Percentiles rank a stretch among this genome's conserved stretches.
phyloP scores from a whole-genome alignment of 2,888 invertebrate genomes.

The Agrenia bidenticulata region DNA sequence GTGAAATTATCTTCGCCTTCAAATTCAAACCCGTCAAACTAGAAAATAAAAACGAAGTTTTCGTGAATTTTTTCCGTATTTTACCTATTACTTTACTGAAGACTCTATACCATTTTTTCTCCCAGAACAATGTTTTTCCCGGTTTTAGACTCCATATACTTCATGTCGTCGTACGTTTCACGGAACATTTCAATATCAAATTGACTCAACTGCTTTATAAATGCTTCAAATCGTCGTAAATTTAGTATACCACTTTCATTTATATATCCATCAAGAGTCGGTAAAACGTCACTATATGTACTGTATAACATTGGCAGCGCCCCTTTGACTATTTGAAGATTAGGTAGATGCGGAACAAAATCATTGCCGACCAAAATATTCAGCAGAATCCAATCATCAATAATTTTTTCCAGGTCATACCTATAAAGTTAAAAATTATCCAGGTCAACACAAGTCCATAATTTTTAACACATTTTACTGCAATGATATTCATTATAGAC shows the following conservation, averaged over 20 bases:
- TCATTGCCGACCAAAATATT: slow-evolving; percentile 97
- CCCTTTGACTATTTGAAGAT: slow-evolving; percentile 88
- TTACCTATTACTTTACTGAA: no score
- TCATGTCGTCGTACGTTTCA: slow-evolving; percentile 75
- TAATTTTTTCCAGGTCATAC: slow-evolving; percentile 84
- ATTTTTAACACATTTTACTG: no score
- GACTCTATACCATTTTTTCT: slow-evolving; percentile 49
- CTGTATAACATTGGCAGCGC: slow-evolving; percentile 83
- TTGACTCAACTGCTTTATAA: slow-evolving; percentile 72
- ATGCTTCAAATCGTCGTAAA: slow-evolving; percentile 76
- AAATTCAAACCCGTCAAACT: slow-evolving; percentile 49
- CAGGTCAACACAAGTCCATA: neutral
- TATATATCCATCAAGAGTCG: slow-evolving; percentile 85
- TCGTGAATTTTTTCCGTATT: neutral
- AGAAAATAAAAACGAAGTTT: slow-evolving; percentile 18
- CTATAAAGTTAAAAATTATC: slow-evolving; percentile 20
- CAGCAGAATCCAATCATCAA: slow-evolving; percentile 97
- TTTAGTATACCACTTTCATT: slow-evolving; percentile 86
- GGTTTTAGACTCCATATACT: slow-evolving; percentile 79
- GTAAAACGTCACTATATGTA: slow-evolving; percentile 83
- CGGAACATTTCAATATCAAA: slow-evolving; percentile 75
- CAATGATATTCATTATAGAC: no score
- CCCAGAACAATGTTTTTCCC: slow-evolving; percentile 61
- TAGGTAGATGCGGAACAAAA: slow-evolving; percentile 93
- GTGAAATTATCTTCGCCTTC: slow-evolving; percentile 40